phyloP scores from a whole-genome alignment of 1,140 invertebrate genomes.

The Schlechtendalia chinensis region DNA sequence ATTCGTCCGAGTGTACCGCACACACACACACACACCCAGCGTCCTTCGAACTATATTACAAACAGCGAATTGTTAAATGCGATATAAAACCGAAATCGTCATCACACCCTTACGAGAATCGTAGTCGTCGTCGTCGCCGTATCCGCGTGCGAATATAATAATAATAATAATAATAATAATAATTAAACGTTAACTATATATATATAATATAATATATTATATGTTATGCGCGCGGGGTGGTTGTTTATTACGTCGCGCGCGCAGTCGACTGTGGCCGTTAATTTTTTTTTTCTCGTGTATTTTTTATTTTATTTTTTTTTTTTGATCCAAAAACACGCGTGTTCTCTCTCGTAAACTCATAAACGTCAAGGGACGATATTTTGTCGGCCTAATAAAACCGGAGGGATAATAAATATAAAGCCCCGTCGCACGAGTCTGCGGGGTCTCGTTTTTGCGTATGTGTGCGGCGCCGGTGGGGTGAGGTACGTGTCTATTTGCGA shows the following conservation, averaged over 20 bases:
- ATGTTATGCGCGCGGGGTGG: background rate
- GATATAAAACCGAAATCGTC: conserved; percentile 41
- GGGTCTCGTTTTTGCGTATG: background rate
- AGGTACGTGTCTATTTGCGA: conserved; percentile 26
- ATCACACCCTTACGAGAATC: conserved; percentile 19
- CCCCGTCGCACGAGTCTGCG: background rate
- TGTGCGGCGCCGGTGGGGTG: conserved; percentile 1
- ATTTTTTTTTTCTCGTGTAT: conserved; percentile 40
- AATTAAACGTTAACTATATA: conserved; percentile 44
- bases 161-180: conserved; percentile 41
- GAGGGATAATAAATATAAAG: conserved; percentile 46
- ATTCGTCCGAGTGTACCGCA: background rate
- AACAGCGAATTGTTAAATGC: background rate
- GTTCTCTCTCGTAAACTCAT: conserved; percentile 43
- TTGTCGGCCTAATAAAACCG: conserved; percentile 48
- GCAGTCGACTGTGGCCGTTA: conserved; percentile 35
- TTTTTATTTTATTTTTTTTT: conserved; percentile 26
- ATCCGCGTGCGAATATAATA: conserved; percentile 19
- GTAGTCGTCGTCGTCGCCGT: background rate
- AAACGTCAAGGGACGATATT: conserved; percentile 43
- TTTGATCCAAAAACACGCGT: conserved; percentile 40
- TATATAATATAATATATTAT: background rate
- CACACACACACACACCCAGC: background rate
- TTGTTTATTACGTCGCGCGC: conserved; percentile 21
- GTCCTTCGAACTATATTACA: conserved; percentile 1